Evolutionary conservation across 2,888 invertebrate species (phyloP), one percentile per base, ranked within the genome.

Genomic region (Drosophila tanythrix): DNA sequence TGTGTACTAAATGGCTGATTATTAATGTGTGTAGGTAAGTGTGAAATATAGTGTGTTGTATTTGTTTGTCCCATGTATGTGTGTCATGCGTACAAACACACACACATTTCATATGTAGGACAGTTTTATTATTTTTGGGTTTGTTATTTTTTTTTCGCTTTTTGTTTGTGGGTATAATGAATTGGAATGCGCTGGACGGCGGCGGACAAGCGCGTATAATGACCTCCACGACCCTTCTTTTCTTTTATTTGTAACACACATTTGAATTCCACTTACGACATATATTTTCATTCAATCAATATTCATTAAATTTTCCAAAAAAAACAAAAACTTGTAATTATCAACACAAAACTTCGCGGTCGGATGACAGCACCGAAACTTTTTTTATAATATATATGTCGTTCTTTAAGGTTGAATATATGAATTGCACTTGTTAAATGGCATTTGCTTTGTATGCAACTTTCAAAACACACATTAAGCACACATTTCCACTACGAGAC

Each of bases 291-390:
- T 80, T 83, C 84, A 91, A 91, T 92, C 91, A 81, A 91, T 91
- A 91, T 82, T 91, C 91, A 91, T 92, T 91, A 90, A 91, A 90
- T 79, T 90, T 90, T 83, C 86, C 82, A 79, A 90, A 56, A 52
- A 46, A 46, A 25, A 43, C 25, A 46, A 25, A 87, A 88, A 84
- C 79, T 84, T 72, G 74, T 83, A 83, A 81, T 83, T 87, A 82
- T 84, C 74, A 85, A 74, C 74, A 76, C 36, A 48, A 36, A 36
- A 58, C 48, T 74, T 76, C 79, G 70, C 83, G 81, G 79, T 63
- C 57, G 52, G 53, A 58, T 29, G 48, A 53, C 31, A 46, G 48
- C 74, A 67, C 68, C 33, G 50, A 63, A 61, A 50, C 55, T 46
- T 38, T 50, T 25, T 46, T 18, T 63, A 40, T 46, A 29, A 31